phyloP scores from a whole-genome alignment of 2,113 vertebrate species.

The Probosciger aterrimus region DNA sequence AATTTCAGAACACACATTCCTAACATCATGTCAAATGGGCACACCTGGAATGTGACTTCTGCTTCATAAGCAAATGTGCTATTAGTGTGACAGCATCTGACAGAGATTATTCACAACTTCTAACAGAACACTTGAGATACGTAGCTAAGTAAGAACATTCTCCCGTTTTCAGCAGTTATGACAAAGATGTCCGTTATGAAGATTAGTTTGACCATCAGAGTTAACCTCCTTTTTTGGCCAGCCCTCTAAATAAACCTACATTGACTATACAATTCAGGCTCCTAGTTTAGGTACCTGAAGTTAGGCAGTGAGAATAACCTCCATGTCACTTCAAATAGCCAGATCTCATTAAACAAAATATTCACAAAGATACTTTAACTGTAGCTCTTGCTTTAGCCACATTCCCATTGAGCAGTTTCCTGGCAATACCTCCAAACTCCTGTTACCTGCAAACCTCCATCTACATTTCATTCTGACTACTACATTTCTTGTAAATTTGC shows the following conservation, averaged over 20 bases:
- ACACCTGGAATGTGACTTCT: not conserved
- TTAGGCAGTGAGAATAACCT: not conserved
- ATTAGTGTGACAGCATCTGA: not conserved
- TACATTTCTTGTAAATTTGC: not conserved
- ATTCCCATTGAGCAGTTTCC: not conserved
- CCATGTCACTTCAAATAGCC: not conserved
- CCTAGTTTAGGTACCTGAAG: not conserved
- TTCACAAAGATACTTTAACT: not conserved
- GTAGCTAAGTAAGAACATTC: not conserved
- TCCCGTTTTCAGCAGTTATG: not conserved
- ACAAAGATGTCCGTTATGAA: not conserved
- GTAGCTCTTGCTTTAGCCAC: not conserved
- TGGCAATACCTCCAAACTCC: not conserved
- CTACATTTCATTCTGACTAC: not conserved
- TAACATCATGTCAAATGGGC: not conserved
- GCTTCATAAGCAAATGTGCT: not conserved
- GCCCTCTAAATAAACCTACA: not conserved
- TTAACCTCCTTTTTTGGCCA: not conserved
- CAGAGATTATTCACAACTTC: not conserved
- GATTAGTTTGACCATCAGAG: not conserved
- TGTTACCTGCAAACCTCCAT: not conserved
- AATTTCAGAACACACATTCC: not conserved
- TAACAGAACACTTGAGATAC: not conserved
- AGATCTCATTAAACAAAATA: not conserved
- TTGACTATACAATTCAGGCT: not conserved